phyloP scores from a whole-genome alignment of 2,888 invertebrate species.

The Trissoscelio sp. region DNA sequence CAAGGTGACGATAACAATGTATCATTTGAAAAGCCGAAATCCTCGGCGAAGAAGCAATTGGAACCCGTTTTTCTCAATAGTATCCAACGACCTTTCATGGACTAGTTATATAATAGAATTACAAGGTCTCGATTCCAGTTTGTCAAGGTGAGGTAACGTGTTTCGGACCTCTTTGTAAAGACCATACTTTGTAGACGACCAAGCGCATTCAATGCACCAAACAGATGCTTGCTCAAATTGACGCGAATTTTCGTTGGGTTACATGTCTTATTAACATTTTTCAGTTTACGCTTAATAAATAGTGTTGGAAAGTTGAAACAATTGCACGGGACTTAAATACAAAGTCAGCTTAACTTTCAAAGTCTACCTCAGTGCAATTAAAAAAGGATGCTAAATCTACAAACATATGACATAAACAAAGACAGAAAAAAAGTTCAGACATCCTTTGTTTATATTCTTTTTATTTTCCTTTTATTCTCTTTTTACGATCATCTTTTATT shows the following conservation, averaged over 20 bases:
- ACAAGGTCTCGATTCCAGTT: conserved; percentile 62
- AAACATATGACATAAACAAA: no score
- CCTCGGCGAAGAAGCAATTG: conserved; percentile 22
- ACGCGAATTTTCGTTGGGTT: conserved; percentile 19
- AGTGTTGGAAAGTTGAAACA: no score
- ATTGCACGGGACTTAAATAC: no score
- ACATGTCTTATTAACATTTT: conserved; percentile 16
- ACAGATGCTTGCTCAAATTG: conserved; percentile 20
- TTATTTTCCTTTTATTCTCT: no score
- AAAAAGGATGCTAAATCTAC: no score
- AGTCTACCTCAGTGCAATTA: no score
- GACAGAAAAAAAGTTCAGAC: no score
- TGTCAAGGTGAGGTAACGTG: conserved; percentile 58
- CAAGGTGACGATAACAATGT: conserved; percentile 32
- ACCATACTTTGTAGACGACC: conserved; percentile 12
- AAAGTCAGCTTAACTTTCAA: no score
- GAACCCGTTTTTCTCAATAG: conserved; percentile 54
- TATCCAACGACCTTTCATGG: conserved; percentile 48
- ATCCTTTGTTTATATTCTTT: no score
- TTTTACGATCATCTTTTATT: no score
- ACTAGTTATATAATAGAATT: conserved; percentile 56
- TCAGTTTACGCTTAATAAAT: not conserved
- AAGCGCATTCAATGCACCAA: conserved; percentile 28
- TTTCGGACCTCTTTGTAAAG: conserved; percentile 48
- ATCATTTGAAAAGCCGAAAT: conserved; percentile 12